Evolutionary conservation across 2,797 vertebrate genomes (phyloP), one percentile per base, ranked within the genome.

Genomic region (Microhierax caerulescens): DNA sequence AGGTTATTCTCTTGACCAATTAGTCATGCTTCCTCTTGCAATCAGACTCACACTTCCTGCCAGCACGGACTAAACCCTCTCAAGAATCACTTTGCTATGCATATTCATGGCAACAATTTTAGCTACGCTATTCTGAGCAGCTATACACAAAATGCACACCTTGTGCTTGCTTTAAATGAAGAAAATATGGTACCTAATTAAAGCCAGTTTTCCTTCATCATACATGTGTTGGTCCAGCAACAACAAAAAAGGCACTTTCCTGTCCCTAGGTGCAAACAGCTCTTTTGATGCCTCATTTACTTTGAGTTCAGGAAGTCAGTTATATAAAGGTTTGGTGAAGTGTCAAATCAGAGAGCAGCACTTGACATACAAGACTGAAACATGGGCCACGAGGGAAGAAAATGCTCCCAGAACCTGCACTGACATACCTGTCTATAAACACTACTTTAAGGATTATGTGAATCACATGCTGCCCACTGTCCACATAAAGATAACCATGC

Each of bases 21-120:
- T 79, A 96, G 83, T 89, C 88, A 92, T 39, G 77, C 81, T 95
- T 95, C 92, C 93, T 73, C 72, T 57, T 57, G 72, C 78, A 81
- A 92, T 85, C 43, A 85, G 60, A 79, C 69, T 92, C 45, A 15
- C 28, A 18, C 78, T 95, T 95, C 94, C 91, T 90, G 78, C 57
- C 30, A 23, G 65, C 85, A 68, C 3, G 14, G 69, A 36, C 77
- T 25, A 61, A 81, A 61, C 30, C 37, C 67, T 67, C 34, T 4
- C 1, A 8, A 85, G 72, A 83, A 87, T 50, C 74, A 8, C 53
- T 73, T 1, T 47, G 81, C 56, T 17, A 8, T 1, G n/a, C 60
- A 45, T 39, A 5, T 4, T 36, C 13, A 48, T 4, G 28, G 70
- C 56, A 85, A 56, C 0, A 15, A 61, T 15, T 87, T 34, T 1